A percentile compares a stretch with the other conserved stretches of the same genome.
Conservation (phyloP, 2,888 invertebrate species). For the Eupeodes luniger region DNA sequence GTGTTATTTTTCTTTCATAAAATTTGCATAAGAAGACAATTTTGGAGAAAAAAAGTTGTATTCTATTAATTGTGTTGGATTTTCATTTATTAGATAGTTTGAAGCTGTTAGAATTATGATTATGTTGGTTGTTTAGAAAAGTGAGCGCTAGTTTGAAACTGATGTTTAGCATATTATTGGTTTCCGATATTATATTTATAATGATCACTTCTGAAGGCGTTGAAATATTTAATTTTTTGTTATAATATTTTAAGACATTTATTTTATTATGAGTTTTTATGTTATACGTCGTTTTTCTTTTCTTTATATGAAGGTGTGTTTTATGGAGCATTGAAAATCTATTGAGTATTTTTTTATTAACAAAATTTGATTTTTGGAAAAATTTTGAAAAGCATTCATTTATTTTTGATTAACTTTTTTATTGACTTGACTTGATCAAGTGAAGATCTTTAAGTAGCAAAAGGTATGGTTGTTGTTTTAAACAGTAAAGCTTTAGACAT, state of each 20-base stretch:
- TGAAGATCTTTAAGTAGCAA: neutral
- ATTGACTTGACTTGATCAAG: neutral
- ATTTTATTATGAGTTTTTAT: neutral
- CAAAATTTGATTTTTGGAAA: neutral
- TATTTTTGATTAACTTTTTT: neutral
- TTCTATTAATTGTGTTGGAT: neutral
- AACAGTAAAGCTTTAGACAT: too few species aligned
- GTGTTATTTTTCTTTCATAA: neutral
- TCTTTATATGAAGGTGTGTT: slow-evolving; percentile 26
- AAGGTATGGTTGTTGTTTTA: neutral
- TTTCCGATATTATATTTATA: neutral
- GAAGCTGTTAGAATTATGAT: neutral
- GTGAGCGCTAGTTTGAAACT: neutral
- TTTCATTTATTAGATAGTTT: neutral
- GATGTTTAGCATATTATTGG: neutral
- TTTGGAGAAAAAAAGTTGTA: neutral
- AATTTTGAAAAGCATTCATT: neutral
- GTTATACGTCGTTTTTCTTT: neutral
- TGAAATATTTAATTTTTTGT: slow-evolving; percentile 8
- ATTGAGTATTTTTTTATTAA: neutral
- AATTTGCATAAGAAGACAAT: slow-evolving; percentile 38
- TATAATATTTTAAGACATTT: neutral
- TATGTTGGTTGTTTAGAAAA: neutral
- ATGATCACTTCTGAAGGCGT: neutral
- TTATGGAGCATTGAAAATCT: slow-evolving; percentile 15